Evolutionary conservation across 2,797 vertebrate genomes (phyloP).

Genomic region (Prunella strophiata): DNA sequence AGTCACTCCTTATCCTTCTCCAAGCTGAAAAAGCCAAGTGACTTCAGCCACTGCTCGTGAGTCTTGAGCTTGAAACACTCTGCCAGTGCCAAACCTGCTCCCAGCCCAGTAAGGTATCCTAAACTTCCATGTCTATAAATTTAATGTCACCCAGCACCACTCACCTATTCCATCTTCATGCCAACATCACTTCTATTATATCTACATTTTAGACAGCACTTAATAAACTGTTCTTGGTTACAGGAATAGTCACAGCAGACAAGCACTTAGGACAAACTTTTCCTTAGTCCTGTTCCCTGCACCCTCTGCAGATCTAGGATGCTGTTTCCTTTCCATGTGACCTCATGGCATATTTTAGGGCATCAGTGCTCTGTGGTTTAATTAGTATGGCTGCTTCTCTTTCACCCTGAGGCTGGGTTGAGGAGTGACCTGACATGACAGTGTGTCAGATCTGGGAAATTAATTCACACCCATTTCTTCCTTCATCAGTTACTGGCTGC

Average conservation of each 20-base stretch:
- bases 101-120: not conserved
- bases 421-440: not conserved
- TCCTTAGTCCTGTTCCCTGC: not conserved
- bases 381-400: not conserved
- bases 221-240: not conserved
- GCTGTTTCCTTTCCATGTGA: not conserved
- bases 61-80: not conserved
- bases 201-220: not conserved
- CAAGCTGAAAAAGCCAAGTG: not conserved
- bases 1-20: not conserved
- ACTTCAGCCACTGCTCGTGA: accelerated
- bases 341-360: not conserved
- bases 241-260: not conserved
- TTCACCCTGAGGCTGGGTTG: not conserved
- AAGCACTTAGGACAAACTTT: not conserved
- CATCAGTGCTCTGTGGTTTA: not conserved
- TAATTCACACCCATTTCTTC: conserved; percentile 13
- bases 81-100: not conserved
- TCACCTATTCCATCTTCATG: not conserved
- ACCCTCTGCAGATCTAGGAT: not conserved
- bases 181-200: not conserved
- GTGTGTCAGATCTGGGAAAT: not conserved
- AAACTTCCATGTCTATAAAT: not conserved
- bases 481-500: not conserved
- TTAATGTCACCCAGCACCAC: not conserved